These are phyloP conservation scores for Drosophila watanabei DNA, from an alignment of 1,140 invertebrate genomes.

Conservation along the genomic window DNA sequence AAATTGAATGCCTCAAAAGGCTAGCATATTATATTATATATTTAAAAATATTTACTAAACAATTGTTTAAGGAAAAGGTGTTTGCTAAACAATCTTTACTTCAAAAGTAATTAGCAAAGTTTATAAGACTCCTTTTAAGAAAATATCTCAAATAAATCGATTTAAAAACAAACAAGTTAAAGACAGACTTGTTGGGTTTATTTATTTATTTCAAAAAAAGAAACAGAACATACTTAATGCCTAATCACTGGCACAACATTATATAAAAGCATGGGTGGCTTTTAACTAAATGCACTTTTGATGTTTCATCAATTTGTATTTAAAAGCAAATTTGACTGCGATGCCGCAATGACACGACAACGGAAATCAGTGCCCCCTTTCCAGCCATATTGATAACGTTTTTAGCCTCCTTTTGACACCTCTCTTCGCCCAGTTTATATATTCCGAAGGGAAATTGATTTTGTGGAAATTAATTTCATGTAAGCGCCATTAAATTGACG, in stretches of 20 bases:
- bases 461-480: constrained; percentile 73
- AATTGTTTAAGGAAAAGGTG: not conserved
- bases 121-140: not conserved
- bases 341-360: constrained; percentile 53
- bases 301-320: constrained; percentile 54
- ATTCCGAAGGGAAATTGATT: constrained; percentile 75
- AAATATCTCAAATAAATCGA: not conserved
- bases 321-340: constrained; percentile 49
- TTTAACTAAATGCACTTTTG: constrained; percentile 37
- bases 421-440: not conserved
- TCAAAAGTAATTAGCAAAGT: too few relatives aligned
- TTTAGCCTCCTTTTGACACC: constrained; percentile 27
- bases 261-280: not conserved
- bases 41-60: constrained; percentile 9
- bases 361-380: constrained; percentile 37
- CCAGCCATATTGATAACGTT: constrained; percentile 3
- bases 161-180: not conserved
- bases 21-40: not conserved
- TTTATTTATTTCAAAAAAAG: not conserved
- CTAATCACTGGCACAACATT: constrained; percentile 9
- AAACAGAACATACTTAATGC: not conserved
- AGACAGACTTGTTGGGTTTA: not conserved
- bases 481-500: constrained; percentile 58
- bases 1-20: constrained; percentile 49
- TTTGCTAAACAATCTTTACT: not conserved